Conservation (phyloP, 2,113 vertebrate genomes). For the Perca fluviatilis region DNA sequence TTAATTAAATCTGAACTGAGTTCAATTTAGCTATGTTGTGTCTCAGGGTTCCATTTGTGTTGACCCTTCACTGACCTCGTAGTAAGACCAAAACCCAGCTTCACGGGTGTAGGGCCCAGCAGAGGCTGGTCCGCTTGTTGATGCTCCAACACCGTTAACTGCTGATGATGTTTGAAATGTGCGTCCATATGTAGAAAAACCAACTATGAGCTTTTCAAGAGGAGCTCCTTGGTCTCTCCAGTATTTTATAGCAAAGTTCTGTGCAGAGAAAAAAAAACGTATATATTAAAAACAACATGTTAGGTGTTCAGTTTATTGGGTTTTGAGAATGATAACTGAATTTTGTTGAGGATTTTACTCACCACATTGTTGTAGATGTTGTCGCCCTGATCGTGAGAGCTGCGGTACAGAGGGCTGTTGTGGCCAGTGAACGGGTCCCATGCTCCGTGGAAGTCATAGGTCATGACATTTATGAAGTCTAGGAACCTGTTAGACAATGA, state of each 20-base stretch:
- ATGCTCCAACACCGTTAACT: slow-evolving; percentile 60
- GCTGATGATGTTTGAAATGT: slow-evolving; percentile 74
- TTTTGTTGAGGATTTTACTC: slow-evolving; percentile 51
- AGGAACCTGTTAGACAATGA: slow-evolving; percentile 67
- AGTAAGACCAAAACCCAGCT: slow-evolving; percentile 84
- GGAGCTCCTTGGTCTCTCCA: slow-evolving; percentile 81
- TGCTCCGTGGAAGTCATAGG: slow-evolving; percentile 84
- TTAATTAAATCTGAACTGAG: background rate
- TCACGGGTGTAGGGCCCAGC: slow-evolving; percentile 76
- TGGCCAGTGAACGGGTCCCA: slow-evolving; percentile 82
- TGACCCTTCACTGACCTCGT: slow-evolving; percentile 78
- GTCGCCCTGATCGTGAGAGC: slow-evolving; percentile 60
- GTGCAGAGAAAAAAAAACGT: background rate
- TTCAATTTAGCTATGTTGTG: background rate
- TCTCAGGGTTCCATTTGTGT: background rate
- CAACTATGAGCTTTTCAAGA: slow-evolving; percentile 81
- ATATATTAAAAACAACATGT: background rate
- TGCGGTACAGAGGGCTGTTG: slow-evolving; percentile 81
- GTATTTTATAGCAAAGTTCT: slow-evolving; percentile 83
- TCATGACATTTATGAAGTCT: slow-evolving; percentile 85
- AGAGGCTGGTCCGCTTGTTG: slow-evolving; percentile 68
- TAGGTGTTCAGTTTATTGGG: background rate
- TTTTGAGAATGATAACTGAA: background rate
- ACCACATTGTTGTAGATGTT: slow-evolving; percentile 72
- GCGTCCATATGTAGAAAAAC: slow-evolving; percentile 83